A percentile compares a stretch with the other conserved stretches of the same genome.
These are phyloP conservation scores for Zapornia atra DNA, from an alignment of 2,113 vertebrate genomes.

Conservation along the genomic window DNA sequence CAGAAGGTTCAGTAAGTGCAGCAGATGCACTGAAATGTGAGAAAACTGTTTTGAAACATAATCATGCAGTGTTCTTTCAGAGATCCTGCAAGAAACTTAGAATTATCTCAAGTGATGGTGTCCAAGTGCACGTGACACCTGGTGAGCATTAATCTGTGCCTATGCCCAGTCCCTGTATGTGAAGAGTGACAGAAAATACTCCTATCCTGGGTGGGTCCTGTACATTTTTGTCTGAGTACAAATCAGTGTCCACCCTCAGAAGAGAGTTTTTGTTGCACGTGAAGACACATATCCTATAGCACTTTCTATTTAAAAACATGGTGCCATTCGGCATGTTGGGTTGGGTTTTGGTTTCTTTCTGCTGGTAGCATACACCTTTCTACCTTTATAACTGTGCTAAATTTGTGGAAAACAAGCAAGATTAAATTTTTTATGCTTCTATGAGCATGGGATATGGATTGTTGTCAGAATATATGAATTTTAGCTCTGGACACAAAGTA, in stretches of 20 bases:
- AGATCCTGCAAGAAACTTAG: neutral
- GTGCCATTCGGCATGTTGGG: neutral
- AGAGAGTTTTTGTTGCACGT: neutral
- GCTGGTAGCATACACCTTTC: neutral
- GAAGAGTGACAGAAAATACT: neutral
- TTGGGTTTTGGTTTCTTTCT: neutral
- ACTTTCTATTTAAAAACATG: neutral
- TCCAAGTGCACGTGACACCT: rapidly evolving
- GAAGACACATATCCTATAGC: rapidly evolving
- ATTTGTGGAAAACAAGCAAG: neutral
- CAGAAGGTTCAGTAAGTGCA: neutral
- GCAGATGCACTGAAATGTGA: neutral
- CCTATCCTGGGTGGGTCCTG: rapidly evolving
- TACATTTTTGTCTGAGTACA: neutral
- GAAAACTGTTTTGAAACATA: neutral
- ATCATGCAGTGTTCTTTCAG: neutral
- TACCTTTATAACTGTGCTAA: neutral
- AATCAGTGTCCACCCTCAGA: neutral
- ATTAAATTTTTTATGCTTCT: neutral
- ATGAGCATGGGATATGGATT: neutral
- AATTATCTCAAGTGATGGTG: neutral
- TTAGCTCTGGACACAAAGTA: neutral
- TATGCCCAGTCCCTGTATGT: neutral
- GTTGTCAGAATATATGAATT: neutral
- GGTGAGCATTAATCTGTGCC: neutral